Conservation (phyloP, 2,888 invertebrate species). For the Plusia festucae region DNA sequence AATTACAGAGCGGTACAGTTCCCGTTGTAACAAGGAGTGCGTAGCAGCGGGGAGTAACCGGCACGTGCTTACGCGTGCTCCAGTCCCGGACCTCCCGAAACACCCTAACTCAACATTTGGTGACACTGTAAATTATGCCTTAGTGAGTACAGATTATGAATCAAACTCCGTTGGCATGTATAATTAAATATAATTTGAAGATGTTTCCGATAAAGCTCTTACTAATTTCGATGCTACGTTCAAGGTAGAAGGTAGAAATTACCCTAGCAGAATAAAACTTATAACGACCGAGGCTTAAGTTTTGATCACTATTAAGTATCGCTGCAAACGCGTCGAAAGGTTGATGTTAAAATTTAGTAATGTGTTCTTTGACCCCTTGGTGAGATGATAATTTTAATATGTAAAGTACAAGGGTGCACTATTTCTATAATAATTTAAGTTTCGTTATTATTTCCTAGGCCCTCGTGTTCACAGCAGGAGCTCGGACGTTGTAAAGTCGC, state of each 20-base stretch:
- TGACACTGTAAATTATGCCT: slow-evolving; percentile 56
- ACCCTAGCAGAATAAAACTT: slow-evolving; percentile 61
- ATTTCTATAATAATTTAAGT: slow-evolving; percentile 82
- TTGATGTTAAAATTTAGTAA: slow-evolving; percentile 81
- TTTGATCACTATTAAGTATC: slow-evolving; percentile 79
- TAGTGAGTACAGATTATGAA: slow-evolving; percentile 41
- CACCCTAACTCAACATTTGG: slow-evolving; percentile 52
- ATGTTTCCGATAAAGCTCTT: slow-evolving; percentile 61
- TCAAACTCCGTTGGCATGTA: slow-evolving; percentile 41
- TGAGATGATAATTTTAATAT: slow-evolving; percentile 84
- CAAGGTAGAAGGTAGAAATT: slow-evolving; percentile 73
- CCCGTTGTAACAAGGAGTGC: slow-evolving; percentile 87
- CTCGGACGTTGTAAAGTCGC: slow-evolving; percentile 56
- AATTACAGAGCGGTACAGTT: slow-evolving; percentile 88
- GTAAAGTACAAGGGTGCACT: slow-evolving; percentile 81
- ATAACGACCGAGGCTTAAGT: slow-evolving; percentile 69
- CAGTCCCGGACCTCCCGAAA: slow-evolving; percentile 45
- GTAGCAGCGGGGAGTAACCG: slow-evolving; percentile 85
- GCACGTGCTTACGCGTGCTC: slow-evolving; percentile 88
- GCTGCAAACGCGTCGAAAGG: slow-evolving; percentile 81
- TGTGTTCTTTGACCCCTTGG: slow-evolving; percentile 85
- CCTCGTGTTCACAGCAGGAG: slow-evolving; percentile 71
- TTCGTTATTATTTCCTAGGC: slow-evolving; percentile 79
- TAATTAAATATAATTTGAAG: slow-evolving; percentile 66
- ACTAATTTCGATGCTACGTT: slow-evolving; percentile 73